Evolutionary conservation across 1,140 invertebrate genomes (phyloP).

Genomic region (Nasonia vitripennis): DNA sequence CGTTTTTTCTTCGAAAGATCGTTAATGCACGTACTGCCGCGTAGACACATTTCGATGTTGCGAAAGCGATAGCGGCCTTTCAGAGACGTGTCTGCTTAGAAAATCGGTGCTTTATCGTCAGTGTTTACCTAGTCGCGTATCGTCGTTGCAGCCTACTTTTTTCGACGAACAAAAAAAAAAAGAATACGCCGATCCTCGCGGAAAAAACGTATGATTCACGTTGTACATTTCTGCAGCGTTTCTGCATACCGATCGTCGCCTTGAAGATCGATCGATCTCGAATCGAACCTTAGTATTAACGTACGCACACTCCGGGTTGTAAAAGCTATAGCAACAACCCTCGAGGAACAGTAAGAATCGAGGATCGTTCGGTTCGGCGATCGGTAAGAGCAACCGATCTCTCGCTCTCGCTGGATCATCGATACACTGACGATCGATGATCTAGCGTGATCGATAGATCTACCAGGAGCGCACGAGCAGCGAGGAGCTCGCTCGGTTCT

Average conservation of each 20-base stretch:
- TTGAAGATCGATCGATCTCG: too few species aligned
- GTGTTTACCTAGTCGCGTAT: neutral
- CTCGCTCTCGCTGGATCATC: constrained; percentile 62
- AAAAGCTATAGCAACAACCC: too few species aligned
- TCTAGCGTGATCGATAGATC: constrained; percentile 71
- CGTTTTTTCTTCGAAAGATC: neutral
- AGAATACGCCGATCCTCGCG: neutral
- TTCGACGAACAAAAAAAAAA: neutral
- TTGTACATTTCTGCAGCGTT: too few species aligned
- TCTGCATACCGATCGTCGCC: too few species aligned
- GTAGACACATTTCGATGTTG: constrained; percentile 10
- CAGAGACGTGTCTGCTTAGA: neutral
- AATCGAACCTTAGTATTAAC: too few species aligned
- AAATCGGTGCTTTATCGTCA: neutral
- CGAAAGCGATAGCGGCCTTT: constrained; percentile 9
- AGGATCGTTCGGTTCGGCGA: neutral
- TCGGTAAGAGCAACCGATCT: constrained; percentile 27
- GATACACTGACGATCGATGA: constrained; percentile 71
- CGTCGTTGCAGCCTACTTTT: neutral
- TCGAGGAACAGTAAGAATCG: too few species aligned
- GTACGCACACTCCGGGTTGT: too few species aligned
- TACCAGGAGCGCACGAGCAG: constrained; percentile 64
- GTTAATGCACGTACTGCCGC: neutral
- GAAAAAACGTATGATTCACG: neutral
- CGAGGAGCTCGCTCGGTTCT: constrained; percentile 57